Base-by-base conservation (phyloP, 2,888 invertebrate genomes). In the Meteorus colon region DNA sequence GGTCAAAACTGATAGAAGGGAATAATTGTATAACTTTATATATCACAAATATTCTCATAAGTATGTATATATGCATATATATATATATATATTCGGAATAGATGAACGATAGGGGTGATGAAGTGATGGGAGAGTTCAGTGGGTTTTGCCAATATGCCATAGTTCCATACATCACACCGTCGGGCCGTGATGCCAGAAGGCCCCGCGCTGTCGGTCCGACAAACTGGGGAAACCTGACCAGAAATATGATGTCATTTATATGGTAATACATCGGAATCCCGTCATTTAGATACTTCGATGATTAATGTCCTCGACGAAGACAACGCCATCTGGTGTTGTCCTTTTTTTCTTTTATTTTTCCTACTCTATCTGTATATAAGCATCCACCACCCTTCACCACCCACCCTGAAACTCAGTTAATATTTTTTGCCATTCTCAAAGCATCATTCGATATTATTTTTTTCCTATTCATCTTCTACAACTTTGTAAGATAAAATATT, bases 161-260 rank as follows among this genome's bases (percentile, higher is more conserved):
- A 86, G 55, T 88, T 88, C 87, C 88, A 89, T 89, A 89, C 87
- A 89, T 89, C 89, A 88, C 86, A 55, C 8, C 8, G 55, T 55
- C 19, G 55, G 55, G 55, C 55, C 55, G 19, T 24, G 55, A 8
- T 24, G 10, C 55, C 19, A 55, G 55, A 55, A 19, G 55, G 19
- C 6, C 19, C 55, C 19, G 81, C 84, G 82, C 78, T 76, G 77
- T 74, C 74, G 62, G 77, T 77, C 80, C 80, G 80, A 80, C 81
- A 82, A 82, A 82, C 81, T 82, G 78, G 78, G 80, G 80, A 79
- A 78, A 78, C 78, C 81, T 89, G 89, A 89, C 89, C 89, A 89
- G 89, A 89, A 89, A 89, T 89, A 89, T 89, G 89, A 89, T 89
- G 89, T 89, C 89, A 89, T 89, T 89, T 89, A 89, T 89, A 89